A percentile compares a stretch with the other conserved stretches of the same genome.
Evolutionary conservation across 2,888 invertebrate species (phyloP).

Genomic region (Oscheius sp.): DNA sequence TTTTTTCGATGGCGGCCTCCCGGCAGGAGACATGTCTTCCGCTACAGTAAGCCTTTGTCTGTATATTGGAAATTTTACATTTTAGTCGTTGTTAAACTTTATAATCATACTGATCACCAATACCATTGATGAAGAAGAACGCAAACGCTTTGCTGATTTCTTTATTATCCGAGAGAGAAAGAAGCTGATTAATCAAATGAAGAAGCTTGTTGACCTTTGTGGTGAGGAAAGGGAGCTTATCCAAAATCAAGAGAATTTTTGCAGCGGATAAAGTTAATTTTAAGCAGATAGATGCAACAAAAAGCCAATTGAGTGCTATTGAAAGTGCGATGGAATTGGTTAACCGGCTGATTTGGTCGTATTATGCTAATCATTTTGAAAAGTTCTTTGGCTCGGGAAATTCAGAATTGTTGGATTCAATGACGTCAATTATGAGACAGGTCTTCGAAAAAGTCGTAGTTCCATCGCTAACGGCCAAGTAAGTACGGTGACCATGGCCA

Average conservation of each 20-base stretch:
- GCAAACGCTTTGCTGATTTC: background rate
- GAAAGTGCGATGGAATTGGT: slow-evolving; percentile 8
- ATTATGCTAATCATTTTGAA: background rate
- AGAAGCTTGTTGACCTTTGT: background rate
- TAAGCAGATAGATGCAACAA: background rate
- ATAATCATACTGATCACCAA: background rate
- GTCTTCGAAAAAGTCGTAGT: background rate
- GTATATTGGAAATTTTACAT: slow-evolving; percentile 7
- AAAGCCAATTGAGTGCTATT: background rate
- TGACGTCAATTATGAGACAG: background rate
- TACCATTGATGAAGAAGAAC: background rate
- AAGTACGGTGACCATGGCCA: background rate
- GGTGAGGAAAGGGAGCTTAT: background rate
- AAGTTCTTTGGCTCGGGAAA: slow-evolving; percentile 1
- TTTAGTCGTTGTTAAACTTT: background rate
- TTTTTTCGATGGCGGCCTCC: background rate
- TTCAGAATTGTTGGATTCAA: background rate
- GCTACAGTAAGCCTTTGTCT: slow-evolving; percentile 15
- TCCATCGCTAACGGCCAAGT: slow-evolving; percentile 1
- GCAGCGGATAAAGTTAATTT: background rate
- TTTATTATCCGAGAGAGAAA: background rate
- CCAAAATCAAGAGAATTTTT: background rate
- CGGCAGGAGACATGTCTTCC: background rate
- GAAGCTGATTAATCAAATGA: background rate
- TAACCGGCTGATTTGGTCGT: slow-evolving; percentile 4